These are phyloP conservation scores for Champsocephalus gunnari DNA, from an alignment of 2,797 vertebrate genomes.

Conservation along the genomic window DNA sequence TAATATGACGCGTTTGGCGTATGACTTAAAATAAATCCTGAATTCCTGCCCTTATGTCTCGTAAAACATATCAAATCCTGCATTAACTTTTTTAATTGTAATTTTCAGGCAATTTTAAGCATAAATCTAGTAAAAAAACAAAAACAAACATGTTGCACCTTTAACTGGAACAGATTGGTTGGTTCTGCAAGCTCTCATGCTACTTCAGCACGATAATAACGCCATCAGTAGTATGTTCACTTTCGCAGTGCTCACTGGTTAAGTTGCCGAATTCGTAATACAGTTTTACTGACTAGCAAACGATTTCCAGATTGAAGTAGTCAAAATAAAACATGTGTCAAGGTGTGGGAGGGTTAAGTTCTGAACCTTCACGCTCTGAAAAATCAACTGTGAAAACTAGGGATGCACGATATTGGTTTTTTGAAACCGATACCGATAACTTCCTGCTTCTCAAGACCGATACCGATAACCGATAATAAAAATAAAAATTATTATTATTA, in stretches of 20 bases:
- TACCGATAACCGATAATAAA: too few species aligned
- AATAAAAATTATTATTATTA: too few species aligned
- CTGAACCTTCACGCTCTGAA: not conserved
- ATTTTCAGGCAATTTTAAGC: too few species aligned
- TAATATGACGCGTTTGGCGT: too few species aligned
- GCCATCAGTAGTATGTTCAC: not conserved
- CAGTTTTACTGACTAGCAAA: not conserved
- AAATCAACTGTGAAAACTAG: constrained; percentile 33
- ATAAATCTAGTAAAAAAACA: too few species aligned
- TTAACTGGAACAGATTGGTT: constrained; percentile 26
- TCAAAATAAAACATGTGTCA: not conserved
- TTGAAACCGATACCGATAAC: too few species aligned
- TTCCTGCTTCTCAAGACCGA: too few species aligned
- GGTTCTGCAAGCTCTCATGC: not conserved
- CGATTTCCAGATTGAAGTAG: not conserved
- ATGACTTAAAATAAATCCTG: too few species aligned
- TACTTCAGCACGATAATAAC: not conserved
- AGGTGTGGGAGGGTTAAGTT: not conserved
- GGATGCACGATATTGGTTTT: too few species aligned
- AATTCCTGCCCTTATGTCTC: too few species aligned
- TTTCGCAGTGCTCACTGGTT: not conserved
- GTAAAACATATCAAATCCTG: too few species aligned
- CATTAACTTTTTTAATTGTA: too few species aligned
- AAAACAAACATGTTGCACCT: constrained; percentile 4
- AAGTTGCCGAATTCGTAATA: not conserved